Base-by-base conservation (phyloP, 2,888 invertebrate species). In the Lacanobia oleracea region DNA sequence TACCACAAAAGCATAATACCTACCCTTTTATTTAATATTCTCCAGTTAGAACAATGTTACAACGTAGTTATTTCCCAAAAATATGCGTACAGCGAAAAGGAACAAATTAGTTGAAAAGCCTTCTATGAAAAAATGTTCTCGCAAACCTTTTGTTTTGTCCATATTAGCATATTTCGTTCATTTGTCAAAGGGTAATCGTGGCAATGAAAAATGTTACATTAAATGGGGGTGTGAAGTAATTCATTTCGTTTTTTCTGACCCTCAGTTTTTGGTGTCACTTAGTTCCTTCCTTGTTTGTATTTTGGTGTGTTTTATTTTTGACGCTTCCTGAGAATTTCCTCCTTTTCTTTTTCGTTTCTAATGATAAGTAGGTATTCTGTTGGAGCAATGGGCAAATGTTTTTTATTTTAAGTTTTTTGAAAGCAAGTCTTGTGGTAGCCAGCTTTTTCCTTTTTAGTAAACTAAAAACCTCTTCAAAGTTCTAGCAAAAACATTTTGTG, bases 151-250 rank as follows among this genome's bases (percentile, higher is more conserved):
- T 80, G 69, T 83, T 81, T 72, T 45, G 67, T 23, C 10, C 18
- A 45, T 33, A 83, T 81, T 81, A 83, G 67, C 81, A 81, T 81
- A 81, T 80, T 81, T 81, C 69, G 60, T 70, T 70, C 81, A 81
- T 81, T 81, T 80, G 53, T 83, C 83, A 81, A 81, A 76, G 81
- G 40, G 64, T 80, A 71, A 57, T 43, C 27, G 50, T 63, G 79
- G 57, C 82, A 67, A 72, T 79, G 79, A 79, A 81, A 81, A 77
- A 79, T 81, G 61, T 33, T 60, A 77, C 56, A 67, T 72, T 81
- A 77, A 81, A 71, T 33, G n/a, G 45, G 56, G 23, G 70, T 70
- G 70, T 67, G 40, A 68, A 71, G 27, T 45, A 71, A 72, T 75
- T 78, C 40, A 53, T 62, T 78, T 72, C 40, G 57, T 59, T 78